Evolutionary conservation across 2,888 invertebrate genomes (phyloP).

Genomic region (Agrenia bidenticulata): DNA sequence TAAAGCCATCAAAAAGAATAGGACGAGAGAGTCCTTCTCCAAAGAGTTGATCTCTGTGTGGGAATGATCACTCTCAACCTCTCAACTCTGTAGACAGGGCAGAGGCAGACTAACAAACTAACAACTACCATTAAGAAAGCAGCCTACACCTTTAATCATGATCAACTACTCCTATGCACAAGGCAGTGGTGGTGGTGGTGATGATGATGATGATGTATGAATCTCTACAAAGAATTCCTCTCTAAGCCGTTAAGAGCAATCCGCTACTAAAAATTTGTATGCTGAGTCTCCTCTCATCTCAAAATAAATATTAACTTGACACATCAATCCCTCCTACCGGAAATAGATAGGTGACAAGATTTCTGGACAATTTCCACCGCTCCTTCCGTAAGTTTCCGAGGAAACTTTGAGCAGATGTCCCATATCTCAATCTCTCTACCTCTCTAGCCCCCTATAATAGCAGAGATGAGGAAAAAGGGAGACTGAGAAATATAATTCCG

Average conservation of each 20-base stretch:
- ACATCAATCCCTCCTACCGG: slow-evolving; percentile 32
- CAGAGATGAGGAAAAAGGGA: slow-evolving; percentile 24
- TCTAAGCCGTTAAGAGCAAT: slow-evolving; percentile 25
- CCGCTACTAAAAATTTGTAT: slow-evolving; percentile 44
- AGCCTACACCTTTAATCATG: slow-evolving; percentile 21
- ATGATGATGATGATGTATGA: slow-evolving; percentile 3
- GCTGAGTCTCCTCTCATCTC: slow-evolving; percentile 26
- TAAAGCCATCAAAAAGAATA: too few relatives aligned
- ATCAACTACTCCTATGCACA: background rate
- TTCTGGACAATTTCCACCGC: background rate
- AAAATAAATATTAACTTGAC: background rate
- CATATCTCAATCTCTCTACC: slow-evolving; percentile 12
- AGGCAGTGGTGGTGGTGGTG: background rate
- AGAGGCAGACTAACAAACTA: too few relatives aligned
- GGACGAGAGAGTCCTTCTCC: too few relatives aligned
- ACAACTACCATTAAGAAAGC: background rate
- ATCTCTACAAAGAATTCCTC: background rate
- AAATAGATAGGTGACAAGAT: slow-evolving; percentile 29
- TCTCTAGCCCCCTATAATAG: background rate
- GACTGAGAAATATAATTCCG: slow-evolving; percentile 31
- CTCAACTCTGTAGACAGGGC: background rate
- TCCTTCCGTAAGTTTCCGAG: slow-evolving; percentile 34
- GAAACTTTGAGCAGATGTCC: slow-evolving; percentile 30
- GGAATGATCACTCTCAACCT: slow-evolving; percentile 13
- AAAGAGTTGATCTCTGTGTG: slow-evolving; percentile 18